Evolutionary conservation across 2,113 vertebrate genomes (phyloP).

Genomic region (Protobothrops flavoviridis): DNA sequence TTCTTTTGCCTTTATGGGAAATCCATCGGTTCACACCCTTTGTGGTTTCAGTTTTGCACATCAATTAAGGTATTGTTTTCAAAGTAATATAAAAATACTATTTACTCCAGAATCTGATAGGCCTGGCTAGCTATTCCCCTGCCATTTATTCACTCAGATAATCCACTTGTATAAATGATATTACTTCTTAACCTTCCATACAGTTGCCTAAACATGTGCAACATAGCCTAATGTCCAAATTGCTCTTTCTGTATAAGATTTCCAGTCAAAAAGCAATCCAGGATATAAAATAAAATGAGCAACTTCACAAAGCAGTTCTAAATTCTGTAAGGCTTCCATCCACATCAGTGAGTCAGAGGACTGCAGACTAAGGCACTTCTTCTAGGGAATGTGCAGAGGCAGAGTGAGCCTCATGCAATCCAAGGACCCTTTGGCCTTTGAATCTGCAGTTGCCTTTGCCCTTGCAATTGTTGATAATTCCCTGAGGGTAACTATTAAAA

Average conservation of each 20-base stretch:
- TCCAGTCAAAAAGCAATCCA: background rate
- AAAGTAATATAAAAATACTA: background rate
- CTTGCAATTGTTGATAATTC: background rate
- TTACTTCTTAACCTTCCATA: background rate
- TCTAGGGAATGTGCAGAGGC: background rate
- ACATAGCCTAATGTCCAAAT: background rate
- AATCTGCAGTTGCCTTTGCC: background rate
- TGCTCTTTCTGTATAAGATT: background rate
- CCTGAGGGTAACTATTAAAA: background rate
- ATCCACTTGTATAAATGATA: background rate
- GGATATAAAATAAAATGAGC: background rate
- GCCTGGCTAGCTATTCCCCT: too few relatives aligned
- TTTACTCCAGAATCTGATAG: background rate
- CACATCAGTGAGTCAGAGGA: background rate
- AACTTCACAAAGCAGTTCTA: background rate
- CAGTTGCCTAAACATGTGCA: background rate
- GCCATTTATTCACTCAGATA: background rate
- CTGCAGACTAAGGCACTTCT: background rate
- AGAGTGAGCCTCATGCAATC: background rate
- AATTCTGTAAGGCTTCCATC: background rate
- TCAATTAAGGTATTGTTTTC: background rate
- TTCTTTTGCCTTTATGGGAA: accelerated
- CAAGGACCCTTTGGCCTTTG: background rate
- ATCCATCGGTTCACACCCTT: background rate
- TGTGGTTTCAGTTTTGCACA: background rate